Base-by-base conservation (phyloP, 92 coral and sea anemone genomes). In the Palythoa heliodiscus region DNA sequence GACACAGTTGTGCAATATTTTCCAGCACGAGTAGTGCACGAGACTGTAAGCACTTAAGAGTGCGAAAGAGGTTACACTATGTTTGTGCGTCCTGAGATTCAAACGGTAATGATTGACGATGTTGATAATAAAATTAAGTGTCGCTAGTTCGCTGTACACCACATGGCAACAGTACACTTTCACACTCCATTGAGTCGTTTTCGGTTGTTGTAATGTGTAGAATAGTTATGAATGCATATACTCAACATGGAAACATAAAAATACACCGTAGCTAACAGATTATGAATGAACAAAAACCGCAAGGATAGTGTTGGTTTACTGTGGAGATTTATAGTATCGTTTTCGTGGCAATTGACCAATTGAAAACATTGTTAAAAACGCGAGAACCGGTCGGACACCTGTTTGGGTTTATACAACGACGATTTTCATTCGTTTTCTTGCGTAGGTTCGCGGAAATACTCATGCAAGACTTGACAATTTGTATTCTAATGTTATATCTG, bases 341-440 rank as follows among this genome's bases (percentile, higher is more conserved):
- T 80, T 47, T 25, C 84, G 24, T 64, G 22, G 19, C 19, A 61
- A 2, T 52, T 15, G 11, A 69, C 84, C 84, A 80, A 80, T 80
- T 20, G 70, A 19, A 80, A 67, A 52, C 84, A 19, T 40, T 52
- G 74, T 43, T 80, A 64, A 48, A 80, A 48, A 64, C 10, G 10
- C 70, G 24, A 47, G 84, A 80, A 80, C 84, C 75, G 75, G 84
- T 68, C 22, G 74, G 89, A 84, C 97, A 93, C 97, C 97, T 91
- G 97, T 90, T 70, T 74, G 69, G 71, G 15, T 24, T 55, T 5
- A 66, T 89, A 54, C 83, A 87, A 77, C 91, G 58, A 11, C 6
- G 39, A 64, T 61, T 87, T 81, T 86, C 75, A 93, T 93, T 91
- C 90, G 97, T 55, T 52, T 12, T 16, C 5, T 39, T 29, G n/a